phyloP scores from a whole-genome alignment of 2,888 invertebrate species.

The Tenthredo distinguenda region DNA sequence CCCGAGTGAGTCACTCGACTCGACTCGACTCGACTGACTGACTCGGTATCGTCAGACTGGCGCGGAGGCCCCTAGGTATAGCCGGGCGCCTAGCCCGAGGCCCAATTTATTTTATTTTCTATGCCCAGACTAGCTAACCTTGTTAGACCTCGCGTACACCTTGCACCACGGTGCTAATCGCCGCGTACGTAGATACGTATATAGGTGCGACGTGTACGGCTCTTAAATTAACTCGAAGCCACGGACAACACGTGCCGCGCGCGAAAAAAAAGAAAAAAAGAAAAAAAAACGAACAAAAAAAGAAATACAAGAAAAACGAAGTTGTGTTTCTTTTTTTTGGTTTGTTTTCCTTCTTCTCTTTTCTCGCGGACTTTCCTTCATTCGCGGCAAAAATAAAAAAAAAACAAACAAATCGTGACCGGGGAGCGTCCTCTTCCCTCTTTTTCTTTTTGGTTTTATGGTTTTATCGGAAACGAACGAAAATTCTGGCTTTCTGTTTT shows the following conservation, averaged over 20 bases:
- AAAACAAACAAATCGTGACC: too few species aligned
- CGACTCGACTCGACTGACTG: not conserved
- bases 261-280: not conserved
- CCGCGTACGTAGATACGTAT: slow-evolving; percentile 51
- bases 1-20: slow-evolving; percentile 20
- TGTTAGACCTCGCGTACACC: slow-evolving; percentile 68
- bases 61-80: not conserved
- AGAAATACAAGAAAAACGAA: not conserved
- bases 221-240: slow-evolving; percentile 26
- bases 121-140: slow-evolving; percentile 67
- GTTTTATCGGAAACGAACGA: too few species aligned
- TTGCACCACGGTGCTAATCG: slow-evolving; percentile 69
- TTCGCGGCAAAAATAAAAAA: not conserved
- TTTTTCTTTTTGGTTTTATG: too few species aligned
- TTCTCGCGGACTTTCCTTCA: too few species aligned
- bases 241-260: not conserved
- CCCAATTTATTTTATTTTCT: slow-evolving; percentile 25
- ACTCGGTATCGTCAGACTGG: not conserved
- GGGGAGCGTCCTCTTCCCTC: too few species aligned
- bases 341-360: not conserved
- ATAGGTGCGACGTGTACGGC: slow-evolving; percentile 5
- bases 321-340: too few species aligned
- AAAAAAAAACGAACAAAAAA: not conserved
- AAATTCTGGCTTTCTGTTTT: too few species aligned
- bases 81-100: slow-evolving; percentile 2